A percentile compares a stretch with the other conserved stretches of the same genome.
Conservation (phyloP, 64 coral and sea anemone species). For the Stichodactyla mertensii region DNA sequence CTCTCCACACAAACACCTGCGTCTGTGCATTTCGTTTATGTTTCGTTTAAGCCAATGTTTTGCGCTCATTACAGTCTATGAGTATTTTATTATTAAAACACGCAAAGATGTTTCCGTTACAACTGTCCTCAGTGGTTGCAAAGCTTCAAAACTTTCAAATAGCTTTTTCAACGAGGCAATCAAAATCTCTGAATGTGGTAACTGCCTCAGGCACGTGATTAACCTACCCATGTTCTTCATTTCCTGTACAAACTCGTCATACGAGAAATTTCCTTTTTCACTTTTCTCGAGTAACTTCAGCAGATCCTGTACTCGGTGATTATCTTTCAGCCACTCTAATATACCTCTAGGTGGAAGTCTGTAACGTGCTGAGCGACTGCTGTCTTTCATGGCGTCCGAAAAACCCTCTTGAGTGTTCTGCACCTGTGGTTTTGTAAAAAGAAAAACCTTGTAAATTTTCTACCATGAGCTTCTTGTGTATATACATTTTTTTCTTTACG, state of each 20-base stretch:
- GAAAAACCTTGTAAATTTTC: background rate
- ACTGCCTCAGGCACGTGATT: background rate
- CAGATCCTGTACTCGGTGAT: background rate
- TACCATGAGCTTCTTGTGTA: background rate
- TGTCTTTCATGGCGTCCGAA: background rate
- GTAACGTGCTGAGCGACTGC: background rate
- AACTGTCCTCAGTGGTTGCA: background rate
- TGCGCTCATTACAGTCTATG: no score
- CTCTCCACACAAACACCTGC: background rate
- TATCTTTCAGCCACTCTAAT: background rate
- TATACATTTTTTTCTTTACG: no score
- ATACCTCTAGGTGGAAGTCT: background rate
- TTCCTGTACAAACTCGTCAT: background rate
- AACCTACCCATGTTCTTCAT: background rate
- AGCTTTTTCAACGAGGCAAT: no score
- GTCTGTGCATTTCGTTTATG: background rate
- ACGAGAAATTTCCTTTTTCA: background rate
- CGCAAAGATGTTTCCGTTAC: background rate
- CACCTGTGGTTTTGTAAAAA: background rate
- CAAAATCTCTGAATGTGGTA: no score
- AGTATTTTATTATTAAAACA: no score
- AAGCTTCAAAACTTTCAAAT: no score
- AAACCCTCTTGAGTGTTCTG: background rate
- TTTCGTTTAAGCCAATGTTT: background rate
- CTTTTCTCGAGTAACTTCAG: background rate